A percentile compares a stretch with the other conserved stretches of the same genome.
Evolutionary conservation across 2,888 invertebrate species (phyloP).

Genomic region (Biston betularia): DNA sequence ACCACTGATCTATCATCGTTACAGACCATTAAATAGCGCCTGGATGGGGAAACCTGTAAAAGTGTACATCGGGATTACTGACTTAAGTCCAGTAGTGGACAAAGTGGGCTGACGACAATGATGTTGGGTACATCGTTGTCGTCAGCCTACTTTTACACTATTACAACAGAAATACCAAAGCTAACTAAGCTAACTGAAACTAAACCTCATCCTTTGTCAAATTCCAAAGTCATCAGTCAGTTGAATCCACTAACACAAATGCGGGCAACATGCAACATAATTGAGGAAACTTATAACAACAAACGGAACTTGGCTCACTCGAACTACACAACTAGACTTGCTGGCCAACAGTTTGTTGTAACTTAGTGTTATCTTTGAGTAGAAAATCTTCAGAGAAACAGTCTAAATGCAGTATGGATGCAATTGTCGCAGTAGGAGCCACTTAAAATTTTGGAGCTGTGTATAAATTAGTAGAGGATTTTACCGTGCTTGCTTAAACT

Average conservation of each 20-base stretch:
- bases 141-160: too few species aligned
- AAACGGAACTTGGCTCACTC: constrained; percentile 62
- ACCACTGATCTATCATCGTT: too few species aligned
- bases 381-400: constrained; percentile 8
- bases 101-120: not conserved
- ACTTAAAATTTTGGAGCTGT: too few species aligned
- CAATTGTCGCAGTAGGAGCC: too few species aligned
- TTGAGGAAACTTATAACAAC: constrained; percentile 70
- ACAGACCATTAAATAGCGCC: too few species aligned
- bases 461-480: too few species aligned
- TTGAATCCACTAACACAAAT: constrained; percentile 44
- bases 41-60: too few species aligned
- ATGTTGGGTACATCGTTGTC: too few species aligned
- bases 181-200: constrained; percentile 8
- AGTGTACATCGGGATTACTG: too few species aligned
- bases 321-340: constrained; percentile 57
- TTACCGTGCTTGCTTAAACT: too few species aligned
- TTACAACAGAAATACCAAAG: not conserved
- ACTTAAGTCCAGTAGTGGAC: too few species aligned
- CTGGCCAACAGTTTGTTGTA: constrained; percentile 69
- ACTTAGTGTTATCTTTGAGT: constrained; percentile 50
- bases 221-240: constrained; percentile 28
- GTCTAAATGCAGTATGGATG: not conserved
- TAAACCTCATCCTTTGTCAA: constrained; percentile 18
- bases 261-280: constrained; percentile 58